These are phyloP conservation scores for Tragelaphus strepsiceros DNA, from an alignment of 2,113 vertebrate species.

Conservation along the genomic window DNA sequence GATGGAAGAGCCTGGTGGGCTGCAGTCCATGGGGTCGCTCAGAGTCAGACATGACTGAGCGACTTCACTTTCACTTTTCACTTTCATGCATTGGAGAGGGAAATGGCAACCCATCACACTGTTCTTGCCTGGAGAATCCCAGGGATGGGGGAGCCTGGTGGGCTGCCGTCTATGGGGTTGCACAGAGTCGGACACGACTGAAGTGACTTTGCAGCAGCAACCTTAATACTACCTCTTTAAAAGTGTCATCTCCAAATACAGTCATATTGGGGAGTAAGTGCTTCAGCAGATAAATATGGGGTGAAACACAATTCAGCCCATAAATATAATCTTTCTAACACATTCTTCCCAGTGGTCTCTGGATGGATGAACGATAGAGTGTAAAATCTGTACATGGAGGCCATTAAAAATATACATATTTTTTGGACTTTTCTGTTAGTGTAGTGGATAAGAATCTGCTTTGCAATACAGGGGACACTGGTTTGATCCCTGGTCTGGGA, in stretches of 20 bases:
- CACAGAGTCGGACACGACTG: too few species aligned
- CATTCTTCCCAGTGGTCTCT: neutral
- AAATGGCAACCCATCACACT: too few species aligned
- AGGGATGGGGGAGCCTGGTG: too few species aligned
- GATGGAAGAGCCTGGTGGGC: too few species aligned
- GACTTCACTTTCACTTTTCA: too few species aligned
- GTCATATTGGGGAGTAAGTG: neutral
- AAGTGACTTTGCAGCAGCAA: too few species aligned
- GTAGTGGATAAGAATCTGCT: neutral
- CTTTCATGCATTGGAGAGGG: too few species aligned
- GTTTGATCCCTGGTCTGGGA: neutral
- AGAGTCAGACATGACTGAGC: too few species aligned
- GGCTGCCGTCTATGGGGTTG: too few species aligned
- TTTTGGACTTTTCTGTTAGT: neutral
- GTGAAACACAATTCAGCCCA: neutral
- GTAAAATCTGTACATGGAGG: neutral
- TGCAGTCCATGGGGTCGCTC: too few species aligned
- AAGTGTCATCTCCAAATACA: neutral
- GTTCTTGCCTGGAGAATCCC: too few species aligned
- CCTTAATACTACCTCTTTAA: neutral
- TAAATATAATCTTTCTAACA: neutral
- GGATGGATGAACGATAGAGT: neutral
- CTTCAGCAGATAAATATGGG: neutral
- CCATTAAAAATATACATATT: neutral
- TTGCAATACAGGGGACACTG: neutral